A percentile compares a stretch with the other conserved stretches of the same genome.
phyloP scores from a whole-genome alignment of 2,888 invertebrate genomes.

The Invenusta paracnida region DNA sequence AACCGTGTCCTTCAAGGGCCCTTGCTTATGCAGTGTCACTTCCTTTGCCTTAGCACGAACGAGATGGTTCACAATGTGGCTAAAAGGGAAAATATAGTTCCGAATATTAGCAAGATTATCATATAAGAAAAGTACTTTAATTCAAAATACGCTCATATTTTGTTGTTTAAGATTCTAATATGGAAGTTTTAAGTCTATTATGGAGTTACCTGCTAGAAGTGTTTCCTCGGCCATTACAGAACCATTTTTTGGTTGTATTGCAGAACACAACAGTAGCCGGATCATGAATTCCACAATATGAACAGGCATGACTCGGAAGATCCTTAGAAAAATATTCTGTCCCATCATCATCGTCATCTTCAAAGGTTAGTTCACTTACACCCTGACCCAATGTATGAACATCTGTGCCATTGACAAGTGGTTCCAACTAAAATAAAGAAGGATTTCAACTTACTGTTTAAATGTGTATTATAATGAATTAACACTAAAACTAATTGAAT shows the following conservation, averaged over 20 bases:
- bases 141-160: too few relatives aligned
- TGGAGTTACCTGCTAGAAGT: slow-evolving; percentile 73
- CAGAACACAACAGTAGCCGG: slow-evolving; percentile 95
- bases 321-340: slow-evolving; percentile 79
- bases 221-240: slow-evolving; percentile 95
- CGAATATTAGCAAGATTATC: too few relatives aligned
- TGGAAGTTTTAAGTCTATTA: too few relatives aligned
- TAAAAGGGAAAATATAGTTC: too few relatives aligned
- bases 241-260: slow-evolving; percentile 97
- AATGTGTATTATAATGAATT: too few relatives aligned
- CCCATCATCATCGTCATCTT: slow-evolving; percentile 76
- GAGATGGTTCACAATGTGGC: slow-evolving; percentile 96
- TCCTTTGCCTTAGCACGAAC: slow-evolving; percentile 99
- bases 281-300: slow-evolving; percentile 92
- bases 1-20: slow-evolving; percentile 91
- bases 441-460: too few relatives aligned
- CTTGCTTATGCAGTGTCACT: slow-evolving; percentile 91
- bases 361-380: slow-evolving; percentile 76
- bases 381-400: slow-evolving; percentile 64
- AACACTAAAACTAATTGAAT: too few relatives aligned
- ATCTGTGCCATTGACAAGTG: slow-evolving; percentile 62
- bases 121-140: too few relatives aligned
- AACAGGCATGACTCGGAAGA: slow-evolving; percentile 87
- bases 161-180: too few relatives aligned
- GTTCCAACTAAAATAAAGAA: slow-evolving; percentile 28